Evolutionary conservation across 23 tunicate genomes (phyloP).

Genomic region (Ciona savignyi): DNA sequence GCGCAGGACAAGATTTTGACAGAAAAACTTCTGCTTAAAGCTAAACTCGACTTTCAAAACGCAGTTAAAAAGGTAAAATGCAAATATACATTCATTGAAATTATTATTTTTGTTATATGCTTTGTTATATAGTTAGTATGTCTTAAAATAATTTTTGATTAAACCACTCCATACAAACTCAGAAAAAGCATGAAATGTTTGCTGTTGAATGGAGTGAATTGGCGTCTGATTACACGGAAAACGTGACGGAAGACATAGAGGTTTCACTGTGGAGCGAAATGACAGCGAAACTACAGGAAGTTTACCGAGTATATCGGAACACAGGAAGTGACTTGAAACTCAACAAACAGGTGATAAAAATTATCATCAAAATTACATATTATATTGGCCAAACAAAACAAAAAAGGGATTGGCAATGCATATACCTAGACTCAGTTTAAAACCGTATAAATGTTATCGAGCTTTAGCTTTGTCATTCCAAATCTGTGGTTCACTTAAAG

Average conservation of each 20-base stretch:
- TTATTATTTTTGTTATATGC: too few species aligned
- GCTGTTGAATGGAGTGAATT: constrained; percentile 22
- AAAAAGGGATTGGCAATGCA: neutral
- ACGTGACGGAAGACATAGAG: constrained; percentile 47
- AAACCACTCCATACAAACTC: too few species aligned
- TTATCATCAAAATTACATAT: neutral
- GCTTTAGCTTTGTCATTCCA: too few species aligned
- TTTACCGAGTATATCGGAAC: constrained; percentile 46
- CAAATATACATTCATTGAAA: too few species aligned
- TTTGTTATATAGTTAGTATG: too few species aligned
- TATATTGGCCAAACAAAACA: neutral
- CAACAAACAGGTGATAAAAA: constrained; percentile 39
- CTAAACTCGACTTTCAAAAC: neutral
- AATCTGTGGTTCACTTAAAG: too few species aligned
- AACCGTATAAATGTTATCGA: too few species aligned
- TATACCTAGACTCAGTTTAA: too few species aligned
- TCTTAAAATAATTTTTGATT: too few species aligned
- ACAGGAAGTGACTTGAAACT: constrained; percentile 35
- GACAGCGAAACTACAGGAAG: constrained; percentile 35
- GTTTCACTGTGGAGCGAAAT: constrained; percentile 35
- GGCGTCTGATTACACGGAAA: constrained; percentile 30
- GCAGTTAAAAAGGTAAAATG: constrained; percentile 7
- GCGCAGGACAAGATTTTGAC: neutral
- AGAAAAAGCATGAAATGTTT: constrained; percentile 25
- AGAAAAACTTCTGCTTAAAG: neutral